Conservation (phyloP, 2,113 vertebrate genomes). For the Mixornis gularis region DNA sequence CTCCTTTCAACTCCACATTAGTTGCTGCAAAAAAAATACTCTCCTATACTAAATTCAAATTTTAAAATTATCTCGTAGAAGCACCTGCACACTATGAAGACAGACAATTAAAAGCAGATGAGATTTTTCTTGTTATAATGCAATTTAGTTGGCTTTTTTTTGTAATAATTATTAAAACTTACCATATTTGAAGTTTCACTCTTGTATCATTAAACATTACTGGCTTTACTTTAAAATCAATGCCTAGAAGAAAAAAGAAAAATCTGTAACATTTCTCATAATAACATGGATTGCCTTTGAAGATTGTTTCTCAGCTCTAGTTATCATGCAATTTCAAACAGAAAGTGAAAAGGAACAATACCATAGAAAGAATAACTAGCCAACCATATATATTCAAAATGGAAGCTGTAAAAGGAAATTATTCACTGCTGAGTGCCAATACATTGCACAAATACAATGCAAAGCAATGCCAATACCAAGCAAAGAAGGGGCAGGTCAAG, state of each 20-base stretch:
- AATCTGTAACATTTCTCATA: background rate
- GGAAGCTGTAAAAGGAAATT: background rate
- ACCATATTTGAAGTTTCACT: slow-evolving; percentile 76
- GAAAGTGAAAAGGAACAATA: background rate
- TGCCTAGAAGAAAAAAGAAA: slow-evolving; percentile 59
- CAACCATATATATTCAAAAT: background rate
- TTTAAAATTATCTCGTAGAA: background rate
- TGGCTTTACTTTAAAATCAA: slow-evolving; percentile 73
- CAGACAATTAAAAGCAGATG: background rate
- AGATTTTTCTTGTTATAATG: background rate
- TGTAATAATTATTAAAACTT: slow-evolving; percentile 38
- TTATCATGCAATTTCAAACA: background rate
- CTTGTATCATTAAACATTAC: slow-evolving; percentile 50
- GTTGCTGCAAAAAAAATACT: background rate
- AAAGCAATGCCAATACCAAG: background rate
- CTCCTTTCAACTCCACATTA: background rate
- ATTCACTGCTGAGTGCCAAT: background rate
- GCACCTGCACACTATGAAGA: background rate
- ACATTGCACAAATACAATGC: background rate
- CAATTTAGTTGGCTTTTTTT: background rate
- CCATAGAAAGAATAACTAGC: background rate
- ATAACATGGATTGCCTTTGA: background rate
- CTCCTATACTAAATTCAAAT: background rate
- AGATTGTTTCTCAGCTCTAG: background rate
- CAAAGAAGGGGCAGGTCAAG: background rate